Percentiles rank a stretch among this genome's conserved stretches.
These are phyloP conservation scores for Caranx ignobilis DNA, from an alignment of 2,113 vertebrate genomes.

Conservation along the genomic window DNA sequence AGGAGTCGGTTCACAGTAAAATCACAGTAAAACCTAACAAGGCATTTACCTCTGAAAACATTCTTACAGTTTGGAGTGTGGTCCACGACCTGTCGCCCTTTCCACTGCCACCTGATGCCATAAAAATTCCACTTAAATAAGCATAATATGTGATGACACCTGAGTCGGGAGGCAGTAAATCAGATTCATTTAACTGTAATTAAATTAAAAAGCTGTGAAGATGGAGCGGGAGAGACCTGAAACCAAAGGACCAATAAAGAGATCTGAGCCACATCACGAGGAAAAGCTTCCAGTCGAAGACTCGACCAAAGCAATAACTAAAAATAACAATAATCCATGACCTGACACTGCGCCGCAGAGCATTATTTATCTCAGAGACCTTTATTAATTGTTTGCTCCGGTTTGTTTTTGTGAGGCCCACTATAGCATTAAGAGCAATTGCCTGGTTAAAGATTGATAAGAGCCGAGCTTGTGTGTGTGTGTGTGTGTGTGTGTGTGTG, in stretches of 20 bases:
- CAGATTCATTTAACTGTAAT: constrained; percentile 51
- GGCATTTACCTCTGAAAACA: background rate
- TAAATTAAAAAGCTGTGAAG: constrained; percentile 52
- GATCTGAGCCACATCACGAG: constrained; percentile 39
- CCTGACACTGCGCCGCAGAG: constrained; percentile 57
- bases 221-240: constrained; percentile 30
- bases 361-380: constrained; percentile 69
- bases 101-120: constrained; percentile 2
- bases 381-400: constrained; percentile 58
- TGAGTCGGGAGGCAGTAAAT: constrained; percentile 50
- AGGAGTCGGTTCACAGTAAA: background rate
- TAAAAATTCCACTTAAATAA: background rate
- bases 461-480: constrained; percentile 36
- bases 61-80: background rate
- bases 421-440: constrained; percentile 66
- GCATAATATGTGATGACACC: constrained; percentile 53
- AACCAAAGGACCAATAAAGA: constrained; percentile 57
- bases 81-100: background rate
- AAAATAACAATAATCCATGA: constrained; percentile 50
- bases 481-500: background rate
- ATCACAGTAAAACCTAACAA: background rate
- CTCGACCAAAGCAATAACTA: constrained; percentile 56
- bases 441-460: constrained; percentile 81
- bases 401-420: constrained; percentile 66
- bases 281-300: constrained; percentile 49